phyloP scores from a whole-genome alignment of 2,888 invertebrate genomes.

The Stratiomys singularior region DNA sequence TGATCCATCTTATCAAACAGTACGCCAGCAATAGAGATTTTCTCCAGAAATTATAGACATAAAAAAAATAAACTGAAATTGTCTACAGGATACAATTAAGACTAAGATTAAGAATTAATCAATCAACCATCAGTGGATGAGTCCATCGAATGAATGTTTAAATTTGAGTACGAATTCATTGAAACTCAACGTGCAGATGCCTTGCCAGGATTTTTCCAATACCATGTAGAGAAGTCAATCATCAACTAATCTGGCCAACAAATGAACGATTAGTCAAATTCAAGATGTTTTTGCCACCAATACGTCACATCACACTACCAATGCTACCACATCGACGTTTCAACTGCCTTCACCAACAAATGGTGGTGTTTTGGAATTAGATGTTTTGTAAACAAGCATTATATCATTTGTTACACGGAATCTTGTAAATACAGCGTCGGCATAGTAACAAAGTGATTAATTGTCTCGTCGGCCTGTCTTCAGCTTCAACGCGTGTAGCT shows the following conservation, averaged over 20 bases:
- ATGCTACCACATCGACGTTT: neutral
- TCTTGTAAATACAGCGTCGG: conserved; percentile 12
- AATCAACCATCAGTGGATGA: too few relatives aligned
- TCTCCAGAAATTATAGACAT: too few relatives aligned
- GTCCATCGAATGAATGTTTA: too few relatives aligned
- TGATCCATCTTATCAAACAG: too few relatives aligned
- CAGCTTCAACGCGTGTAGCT: neutral
- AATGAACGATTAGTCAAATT: conserved; percentile 38
- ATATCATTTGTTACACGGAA: conserved; percentile 18
- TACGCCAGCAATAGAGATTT: too few relatives aligned
- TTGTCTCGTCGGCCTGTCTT: conserved; percentile 18
- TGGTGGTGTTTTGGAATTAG: conserved; percentile 17
- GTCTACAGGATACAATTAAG: too few relatives aligned
- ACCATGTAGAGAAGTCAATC: conserved; percentile 34
- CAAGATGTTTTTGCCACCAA: conserved; percentile 32
- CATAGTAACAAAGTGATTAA: conserved; percentile 2
- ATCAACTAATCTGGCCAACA: conserved; percentile 33
- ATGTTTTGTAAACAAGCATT: conserved; percentile 32
- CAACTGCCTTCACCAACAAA: conserved; percentile 10
- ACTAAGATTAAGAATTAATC: too few relatives aligned
- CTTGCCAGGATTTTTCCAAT: too few relatives aligned
- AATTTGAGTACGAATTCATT: too few relatives aligned
- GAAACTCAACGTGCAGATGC: too few relatives aligned
- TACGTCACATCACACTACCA: too few relatives aligned
- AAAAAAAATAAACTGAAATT: too few relatives aligned